A percentile compares a stretch with the other conserved stretches of the same genome.
Conservation (phyloP, 2,797 vertebrate species). For the Anniella stebbinsi region DNA sequence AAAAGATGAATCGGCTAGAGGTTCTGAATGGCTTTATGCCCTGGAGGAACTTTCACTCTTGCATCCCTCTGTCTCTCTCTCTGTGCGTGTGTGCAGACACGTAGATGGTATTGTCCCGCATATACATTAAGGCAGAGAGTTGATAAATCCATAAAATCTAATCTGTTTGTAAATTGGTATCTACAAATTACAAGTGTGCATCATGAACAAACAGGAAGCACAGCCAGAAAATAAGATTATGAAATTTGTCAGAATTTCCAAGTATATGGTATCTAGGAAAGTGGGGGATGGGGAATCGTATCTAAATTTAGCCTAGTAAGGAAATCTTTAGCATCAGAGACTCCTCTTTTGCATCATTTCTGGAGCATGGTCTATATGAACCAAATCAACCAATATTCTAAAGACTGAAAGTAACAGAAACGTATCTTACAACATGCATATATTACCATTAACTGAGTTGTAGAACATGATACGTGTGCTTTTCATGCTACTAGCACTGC, state of each 20-base stretch:
- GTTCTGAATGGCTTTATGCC: not conserved
- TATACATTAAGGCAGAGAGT: not conserved
- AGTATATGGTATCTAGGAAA: not conserved
- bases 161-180: not conserved
- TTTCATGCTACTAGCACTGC: constrained; percentile 94
- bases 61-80: not conserved
- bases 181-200: not conserved
- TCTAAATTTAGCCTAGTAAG: not conserved
- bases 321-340: not conserved
- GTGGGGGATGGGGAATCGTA: not conserved
- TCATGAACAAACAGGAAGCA: not conserved
- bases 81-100: not conserved
- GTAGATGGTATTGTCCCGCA: not conserved
- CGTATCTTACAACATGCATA: not conserved
- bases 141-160: not conserved
- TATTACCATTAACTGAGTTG: constrained; percentile 94
- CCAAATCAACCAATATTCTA: not conserved
- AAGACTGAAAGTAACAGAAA: not conserved
- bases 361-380: not conserved
- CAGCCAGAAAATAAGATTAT: not conserved
- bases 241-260: not conserved
- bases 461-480: constrained; percentile 97
- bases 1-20: not conserved
- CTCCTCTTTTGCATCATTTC: not conserved
- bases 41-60: not conserved